Evolutionary conservation across 1,140 invertebrate genomes (phyloP), one percentile per base, ranked within the genome.

Genomic region (Mamestra configurata): DNA sequence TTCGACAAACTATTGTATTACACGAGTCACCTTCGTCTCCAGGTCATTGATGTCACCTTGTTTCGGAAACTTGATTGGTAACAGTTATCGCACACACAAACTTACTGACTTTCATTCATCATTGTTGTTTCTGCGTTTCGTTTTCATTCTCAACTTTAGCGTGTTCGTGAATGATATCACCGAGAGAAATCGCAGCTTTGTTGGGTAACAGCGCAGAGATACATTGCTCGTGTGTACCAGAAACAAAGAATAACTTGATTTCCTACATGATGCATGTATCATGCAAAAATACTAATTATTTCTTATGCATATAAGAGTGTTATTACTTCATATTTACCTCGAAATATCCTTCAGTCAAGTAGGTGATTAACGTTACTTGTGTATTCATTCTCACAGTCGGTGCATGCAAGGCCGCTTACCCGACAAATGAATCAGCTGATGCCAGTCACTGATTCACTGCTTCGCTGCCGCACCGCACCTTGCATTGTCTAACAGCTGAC

Each of bases 1-100:
- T 92, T 91, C 92, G 87, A 89, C 88, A 91, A 90, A 91, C 91
- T 82, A 82, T 78, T 81, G 75, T 82, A 84, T 78, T 83, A 82
- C 81, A 77, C 84, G 77, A 84, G 81, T 93, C 91, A 92, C 91
- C 91, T 92, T 90, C 79, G 85, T 90, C 91, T 92, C 89, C 79
- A 86, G 91, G 90, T 92, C 91, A 85, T 85, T 79, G 82, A 86
- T 91, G 92, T 94, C 91, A 94, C 92, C 90, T 94, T 93, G 90
- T 86, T 92, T 88, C 89, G 86, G 85, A 92, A 92, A 92, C 88
- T 91, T 90, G 89, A 93, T 92, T 84, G 89, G 87, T 90, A 88
- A 88, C 89, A 89, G 85, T 90, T 92, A 90, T 91, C 87, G 88
- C 86, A 82, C 86, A 84, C 72, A 80, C 83, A 79, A 87, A 89